Percentiles rank a stretch among this genome's conserved stretches.
Evolutionary conservation across 2,113 vertebrate genomes (phyloP).

Genomic region (Ptilonorhynchus violaceus): DNA sequence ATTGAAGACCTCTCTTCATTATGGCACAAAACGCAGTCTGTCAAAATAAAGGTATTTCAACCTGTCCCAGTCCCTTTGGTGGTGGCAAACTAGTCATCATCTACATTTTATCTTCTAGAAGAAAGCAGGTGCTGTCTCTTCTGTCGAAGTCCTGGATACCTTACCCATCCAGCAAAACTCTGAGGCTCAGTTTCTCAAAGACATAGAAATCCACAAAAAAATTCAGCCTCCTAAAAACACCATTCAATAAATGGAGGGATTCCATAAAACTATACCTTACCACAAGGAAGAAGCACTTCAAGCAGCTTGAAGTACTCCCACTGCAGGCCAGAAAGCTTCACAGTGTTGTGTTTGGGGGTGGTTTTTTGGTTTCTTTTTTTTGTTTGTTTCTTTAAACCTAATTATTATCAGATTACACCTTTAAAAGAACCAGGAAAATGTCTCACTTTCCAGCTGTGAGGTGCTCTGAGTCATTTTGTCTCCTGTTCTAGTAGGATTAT

Average conservation of each 20-base stretch:
- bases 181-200: neutral
- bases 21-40: neutral
- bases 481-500: neutral
- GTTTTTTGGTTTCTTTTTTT: neutral
- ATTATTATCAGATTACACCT: neutral
- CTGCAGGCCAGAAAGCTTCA: neutral
- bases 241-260: rapidly evolving
- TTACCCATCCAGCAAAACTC: neutral
- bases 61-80: neutral
- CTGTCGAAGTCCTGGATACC: neutral
- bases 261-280: neutral
- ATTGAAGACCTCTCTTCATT: neutral
- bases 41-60: neutral
- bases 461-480: neutral
- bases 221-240: neutral
- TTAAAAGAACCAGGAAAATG: neutral
- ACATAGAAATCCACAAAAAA: neutral
- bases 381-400: neutral
- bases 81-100: neutral
- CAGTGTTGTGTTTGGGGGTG: neutral
- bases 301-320: neutral
- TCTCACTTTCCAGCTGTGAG: neutral
- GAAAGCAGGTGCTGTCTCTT: neutral
- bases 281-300: neutral
- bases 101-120: neutral